These are phyloP conservation scores for Chiloscyllium punctatum DNA, from an alignment of 2,797 vertebrate genomes.

Conservation along the genomic window DNA sequence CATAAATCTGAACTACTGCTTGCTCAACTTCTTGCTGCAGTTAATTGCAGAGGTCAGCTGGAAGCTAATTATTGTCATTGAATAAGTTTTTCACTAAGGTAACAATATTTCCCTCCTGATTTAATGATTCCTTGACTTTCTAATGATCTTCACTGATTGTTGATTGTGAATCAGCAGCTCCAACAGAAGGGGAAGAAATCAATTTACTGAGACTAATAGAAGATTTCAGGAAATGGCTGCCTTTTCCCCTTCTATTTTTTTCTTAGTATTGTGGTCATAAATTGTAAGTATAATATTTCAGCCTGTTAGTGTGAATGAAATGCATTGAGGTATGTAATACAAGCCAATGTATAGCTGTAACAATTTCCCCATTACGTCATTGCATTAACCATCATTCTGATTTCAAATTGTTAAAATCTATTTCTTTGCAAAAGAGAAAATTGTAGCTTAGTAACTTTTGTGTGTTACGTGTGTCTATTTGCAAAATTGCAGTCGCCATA, in stretches of 20 bases:
- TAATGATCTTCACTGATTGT: neutral
- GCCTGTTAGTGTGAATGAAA: neutral
- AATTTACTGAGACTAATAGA: neutral
- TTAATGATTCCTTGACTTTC: neutral
- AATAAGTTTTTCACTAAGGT: neutral
- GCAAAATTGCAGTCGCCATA: neutral
- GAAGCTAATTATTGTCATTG: neutral
- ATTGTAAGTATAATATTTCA: neutral
- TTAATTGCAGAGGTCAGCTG: neutral
- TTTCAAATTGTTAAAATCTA: neutral
- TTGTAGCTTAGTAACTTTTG: neutral
- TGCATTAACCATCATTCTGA: neutral
- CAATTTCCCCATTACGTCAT: neutral
- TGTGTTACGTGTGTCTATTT: neutral
- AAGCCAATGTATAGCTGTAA: neutral
- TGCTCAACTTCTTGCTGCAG: neutral
- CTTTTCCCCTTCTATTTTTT: neutral
- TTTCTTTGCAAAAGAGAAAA: neutral
- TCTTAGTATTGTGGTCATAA: neutral
- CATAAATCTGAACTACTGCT: neutral
- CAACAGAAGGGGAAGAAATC: neutral
- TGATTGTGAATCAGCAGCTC: neutral
- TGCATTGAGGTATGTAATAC: neutral
- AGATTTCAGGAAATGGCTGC: neutral
- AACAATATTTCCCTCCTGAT: neutral